Evolutionary conservation across 2,797 vertebrate genomes (phyloP).

Genomic region (Acanthiza pusilla): DNA sequence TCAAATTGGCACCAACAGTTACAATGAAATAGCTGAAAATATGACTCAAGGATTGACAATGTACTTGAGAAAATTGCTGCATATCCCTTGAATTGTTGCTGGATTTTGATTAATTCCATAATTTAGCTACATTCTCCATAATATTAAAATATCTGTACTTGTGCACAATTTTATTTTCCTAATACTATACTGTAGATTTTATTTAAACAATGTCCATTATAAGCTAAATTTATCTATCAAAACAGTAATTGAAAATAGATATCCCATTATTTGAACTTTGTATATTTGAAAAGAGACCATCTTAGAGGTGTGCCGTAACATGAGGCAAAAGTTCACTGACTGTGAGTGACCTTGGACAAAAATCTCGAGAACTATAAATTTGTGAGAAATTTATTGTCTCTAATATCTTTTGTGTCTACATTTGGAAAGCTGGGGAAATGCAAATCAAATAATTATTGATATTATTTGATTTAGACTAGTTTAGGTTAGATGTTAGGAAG

Average conservation of each 20-base stretch:
- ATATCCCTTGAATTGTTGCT: background rate
- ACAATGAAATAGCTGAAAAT: background rate
- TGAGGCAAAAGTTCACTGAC: background rate
- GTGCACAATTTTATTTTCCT: background rate
- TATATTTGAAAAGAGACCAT: background rate
- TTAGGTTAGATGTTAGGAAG: background rate
- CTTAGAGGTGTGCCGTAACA: background rate
- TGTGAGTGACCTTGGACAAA: background rate
- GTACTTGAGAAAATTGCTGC: background rate
- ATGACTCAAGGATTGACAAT: background rate
- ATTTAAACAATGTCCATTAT: background rate
- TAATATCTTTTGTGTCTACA: background rate
- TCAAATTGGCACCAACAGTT: background rate
- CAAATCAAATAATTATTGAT: constrained; percentile 16
- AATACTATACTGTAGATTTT: constrained; percentile 12
- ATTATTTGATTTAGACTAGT: background rate
- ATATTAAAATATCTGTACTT: background rate
- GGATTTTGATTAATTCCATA: background rate
- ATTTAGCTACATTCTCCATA: background rate
- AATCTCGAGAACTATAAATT: background rate
- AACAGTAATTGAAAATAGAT: background rate
- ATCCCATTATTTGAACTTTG: background rate
- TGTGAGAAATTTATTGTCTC: background rate
- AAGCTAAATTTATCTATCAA: background rate
- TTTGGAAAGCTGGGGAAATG: background rate